Evolutionary conservation across 2,797 vertebrate genomes (phyloP).

Genomic region (Poliocrania exsul): DNA sequence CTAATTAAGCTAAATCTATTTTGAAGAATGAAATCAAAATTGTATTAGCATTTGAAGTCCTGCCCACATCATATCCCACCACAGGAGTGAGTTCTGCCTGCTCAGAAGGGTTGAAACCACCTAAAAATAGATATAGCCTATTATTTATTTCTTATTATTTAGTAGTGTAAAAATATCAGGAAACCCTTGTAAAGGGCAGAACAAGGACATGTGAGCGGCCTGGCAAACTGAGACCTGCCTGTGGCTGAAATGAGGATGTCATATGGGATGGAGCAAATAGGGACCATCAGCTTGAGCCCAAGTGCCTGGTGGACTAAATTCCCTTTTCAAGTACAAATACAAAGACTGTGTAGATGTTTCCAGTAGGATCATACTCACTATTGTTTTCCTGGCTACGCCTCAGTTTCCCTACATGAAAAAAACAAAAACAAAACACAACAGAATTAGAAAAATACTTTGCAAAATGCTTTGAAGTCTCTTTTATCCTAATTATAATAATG

Average conservation of each 20-base stretch:
- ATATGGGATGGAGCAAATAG: rapidly evolving
- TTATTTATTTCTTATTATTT: background rate
- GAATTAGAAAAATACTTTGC: background rate
- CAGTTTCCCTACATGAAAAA: background rate
- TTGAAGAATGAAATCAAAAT: background rate
- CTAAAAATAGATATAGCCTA: background rate
- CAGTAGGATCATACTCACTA: background rate
- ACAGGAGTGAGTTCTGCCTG: background rate
- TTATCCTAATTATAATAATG: background rate
- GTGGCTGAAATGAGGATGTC: background rate
- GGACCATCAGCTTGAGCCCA: background rate
- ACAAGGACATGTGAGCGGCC: background rate
- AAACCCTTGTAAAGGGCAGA: background rate
- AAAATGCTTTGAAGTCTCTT: background rate
- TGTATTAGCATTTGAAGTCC: background rate
- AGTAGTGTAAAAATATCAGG: background rate
- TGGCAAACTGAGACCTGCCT: background rate
- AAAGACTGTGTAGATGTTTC: background rate
- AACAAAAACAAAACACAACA: background rate
- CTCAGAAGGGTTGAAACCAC: background rate
- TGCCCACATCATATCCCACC: rapidly evolving
- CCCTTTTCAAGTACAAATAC: background rate
- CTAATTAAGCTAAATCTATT: background rate
- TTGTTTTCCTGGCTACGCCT: background rate
- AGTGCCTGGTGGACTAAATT: background rate